Evolutionary conservation across 2,888 invertebrate genomes (phyloP).

Genomic region (Dasypogon diadema): DNA sequence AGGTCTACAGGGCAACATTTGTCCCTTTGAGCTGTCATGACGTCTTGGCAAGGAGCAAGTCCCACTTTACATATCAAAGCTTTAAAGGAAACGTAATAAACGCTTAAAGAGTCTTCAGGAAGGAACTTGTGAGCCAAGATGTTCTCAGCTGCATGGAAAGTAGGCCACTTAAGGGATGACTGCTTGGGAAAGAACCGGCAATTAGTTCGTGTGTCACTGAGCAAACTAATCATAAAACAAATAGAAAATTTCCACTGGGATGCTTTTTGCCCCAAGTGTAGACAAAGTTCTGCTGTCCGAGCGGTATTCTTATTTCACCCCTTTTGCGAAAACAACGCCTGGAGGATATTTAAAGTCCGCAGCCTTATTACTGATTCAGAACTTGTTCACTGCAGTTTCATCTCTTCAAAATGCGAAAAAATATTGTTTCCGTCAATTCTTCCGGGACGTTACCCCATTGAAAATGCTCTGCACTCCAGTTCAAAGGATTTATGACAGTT

Average conservation of each 20-base stretch:
- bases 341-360: background rate
- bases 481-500: too few relatives aligned
- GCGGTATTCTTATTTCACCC: background rate
- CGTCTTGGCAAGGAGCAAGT: slow-evolving; percentile 9
- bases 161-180: slow-evolving; percentile 1
- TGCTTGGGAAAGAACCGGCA: background rate
- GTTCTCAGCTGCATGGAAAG: background rate
- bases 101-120: slow-evolving; percentile 32
- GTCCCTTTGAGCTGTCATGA: background rate
- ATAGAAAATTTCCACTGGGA: slow-evolving; percentile 18
- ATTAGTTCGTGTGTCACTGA: slow-evolving; percentile 12
- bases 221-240: slow-evolving; percentile 5
- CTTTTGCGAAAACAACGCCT: background rate
- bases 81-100: slow-evolving; percentile 27
- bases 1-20: too few relatives aligned
- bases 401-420: background rate
- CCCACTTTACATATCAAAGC: slow-evolving; percentile 37
- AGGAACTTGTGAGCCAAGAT: background rate
- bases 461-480: too few relatives aligned
- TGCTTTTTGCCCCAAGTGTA: background rate
- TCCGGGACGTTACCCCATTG: too few relatives aligned
- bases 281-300: too few relatives aligned
- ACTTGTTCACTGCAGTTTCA: background rate
- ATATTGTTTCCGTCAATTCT: too few relatives aligned
- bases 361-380: background rate